phyloP scores from a whole-genome alignment of 2,113 vertebrate genomes.

The Misgurnus mizolepis region DNA sequence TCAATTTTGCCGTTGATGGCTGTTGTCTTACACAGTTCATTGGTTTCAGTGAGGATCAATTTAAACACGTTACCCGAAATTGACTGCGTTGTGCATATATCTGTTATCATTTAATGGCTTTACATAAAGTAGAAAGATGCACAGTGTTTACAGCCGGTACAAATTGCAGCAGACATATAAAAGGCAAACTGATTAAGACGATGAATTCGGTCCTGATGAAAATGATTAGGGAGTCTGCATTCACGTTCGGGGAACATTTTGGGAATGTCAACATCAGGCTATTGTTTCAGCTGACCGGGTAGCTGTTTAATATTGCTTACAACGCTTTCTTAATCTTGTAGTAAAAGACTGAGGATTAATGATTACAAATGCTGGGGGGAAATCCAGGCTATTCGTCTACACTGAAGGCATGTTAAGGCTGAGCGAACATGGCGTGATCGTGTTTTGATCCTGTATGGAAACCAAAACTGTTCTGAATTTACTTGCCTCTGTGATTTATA shows the following conservation, averaged over 20 bases:
- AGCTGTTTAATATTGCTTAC: not conserved
- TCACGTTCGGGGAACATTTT: constrained; percentile 1
- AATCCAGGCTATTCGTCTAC: not conserved
- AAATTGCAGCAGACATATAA: not conserved
- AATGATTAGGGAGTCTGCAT: not conserved
- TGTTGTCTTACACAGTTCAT: constrained; percentile 17
- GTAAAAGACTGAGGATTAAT: constrained; percentile 38
- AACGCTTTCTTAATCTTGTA: too few species aligned
- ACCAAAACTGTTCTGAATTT: constrained; percentile 7
- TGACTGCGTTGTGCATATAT: constrained; percentile 2
- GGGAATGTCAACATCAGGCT: not conserved
- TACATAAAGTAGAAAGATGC: not conserved
- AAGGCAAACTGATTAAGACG: not conserved
- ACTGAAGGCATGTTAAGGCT: not conserved
- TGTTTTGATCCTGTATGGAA: not conserved
- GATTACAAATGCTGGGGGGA: not conserved
- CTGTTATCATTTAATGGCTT: constrained; percentile 1
- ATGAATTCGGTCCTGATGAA: too few species aligned
- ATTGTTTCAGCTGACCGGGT: constrained; percentile 1
- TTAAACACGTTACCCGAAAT: constrained; percentile 1
- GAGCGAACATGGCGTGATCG: not conserved
- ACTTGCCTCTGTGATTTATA: not conserved
- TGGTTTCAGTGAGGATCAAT: constrained; percentile 30
- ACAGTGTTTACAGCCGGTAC: constrained; percentile 1
- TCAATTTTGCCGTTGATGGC: constrained; percentile 12